Percentiles rank a stretch among this genome's conserved stretches.
These are phyloP conservation scores for Doris montereyensis DNA, from an alignment of 2,888 invertebrate genomes.

Conservation along the genomic window DNA sequence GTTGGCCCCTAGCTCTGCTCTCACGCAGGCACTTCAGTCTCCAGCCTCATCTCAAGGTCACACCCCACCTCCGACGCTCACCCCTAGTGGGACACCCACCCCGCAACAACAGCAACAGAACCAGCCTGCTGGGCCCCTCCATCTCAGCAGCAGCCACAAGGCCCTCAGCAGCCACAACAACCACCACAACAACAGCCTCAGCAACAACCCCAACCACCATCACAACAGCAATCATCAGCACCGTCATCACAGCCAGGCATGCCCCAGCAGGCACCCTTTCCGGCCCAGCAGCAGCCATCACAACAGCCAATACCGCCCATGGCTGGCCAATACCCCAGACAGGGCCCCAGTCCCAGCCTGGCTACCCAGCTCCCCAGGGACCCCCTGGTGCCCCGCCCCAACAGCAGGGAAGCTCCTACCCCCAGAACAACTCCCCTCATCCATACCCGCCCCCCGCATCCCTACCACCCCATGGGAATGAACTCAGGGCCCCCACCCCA, in stretches of 20 bases:
- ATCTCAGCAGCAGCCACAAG: background rate
- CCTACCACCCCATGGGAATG: constrained; percentile 24
- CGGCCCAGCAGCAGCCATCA: background rate
- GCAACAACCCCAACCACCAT: constrained; percentile 13
- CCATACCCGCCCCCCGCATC: constrained; percentile 9
- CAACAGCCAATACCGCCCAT: background rate
- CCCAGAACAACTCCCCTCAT: too few relatives aligned
- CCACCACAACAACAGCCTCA: constrained; percentile 16
- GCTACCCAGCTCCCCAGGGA: background rate
- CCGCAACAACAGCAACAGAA: constrained; percentile 21
- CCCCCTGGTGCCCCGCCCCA: constrained; percentile 22
- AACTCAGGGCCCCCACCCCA: constrained; percentile 24
- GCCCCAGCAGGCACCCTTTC: background rate
- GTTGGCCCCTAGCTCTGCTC: background rate
- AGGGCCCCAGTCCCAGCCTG: background rate
- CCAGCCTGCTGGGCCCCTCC: too few relatives aligned
- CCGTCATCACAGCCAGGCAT: background rate
- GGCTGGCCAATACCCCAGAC: background rate
- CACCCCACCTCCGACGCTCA: constrained; percentile 35
- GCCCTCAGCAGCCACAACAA: constrained; percentile 5
- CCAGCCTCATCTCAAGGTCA: constrained; percentile 21
- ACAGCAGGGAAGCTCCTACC: constrained; percentile 9
- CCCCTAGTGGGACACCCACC: constrained; percentile 37
- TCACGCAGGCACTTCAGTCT: constrained; percentile 28
- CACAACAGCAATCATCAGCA: background rate